Evolutionary conservation across 2,113 vertebrate genomes (phyloP), one percentile per base, ranked within the genome.

Genomic region (Sturnira hondurensis): DNA sequence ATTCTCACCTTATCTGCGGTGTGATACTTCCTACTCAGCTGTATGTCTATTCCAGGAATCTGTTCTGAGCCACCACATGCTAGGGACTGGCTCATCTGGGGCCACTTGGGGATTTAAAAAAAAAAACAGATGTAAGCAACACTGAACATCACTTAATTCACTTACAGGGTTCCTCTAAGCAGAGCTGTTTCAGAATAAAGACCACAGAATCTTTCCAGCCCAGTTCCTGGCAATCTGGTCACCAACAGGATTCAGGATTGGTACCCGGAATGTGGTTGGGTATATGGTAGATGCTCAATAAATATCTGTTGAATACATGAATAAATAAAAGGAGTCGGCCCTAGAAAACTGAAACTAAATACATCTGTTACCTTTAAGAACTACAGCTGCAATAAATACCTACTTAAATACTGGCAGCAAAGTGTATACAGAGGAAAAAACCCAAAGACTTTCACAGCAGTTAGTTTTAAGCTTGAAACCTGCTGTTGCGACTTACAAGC

Each of bases 1-100:
- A 90, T 56, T 93, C 98, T 98, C 88, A 99, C 98, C 98, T 98
- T 98, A 65, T 54, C 93, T 11, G 97, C 92, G 28, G 17, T 93
- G 83, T 98, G 92, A 95, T 98, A 97, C 0, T 43, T 97, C 86
- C 97, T 98, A 47, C 20, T 98, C 41, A 74, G 96, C 73, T 89
- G 96, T 45, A 86, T 45, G 50, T 96, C 22, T 88, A 88, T 33
- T 96, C 98, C 97, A 96, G 47, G 61, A 90, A 84, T 97, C 93
- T 96, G 87, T 93, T 94, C 95, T 92, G 98, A 97, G 85, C 94
- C 96, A 94, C 52, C 76, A 78, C 83, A 94, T 31, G 86, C 68
- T 77, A 0, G 90, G 31, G 94, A 96, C 14, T 82, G 97, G 38
- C 58, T 97, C 94, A 94, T 91, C 88, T 97, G 95, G 38, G 6